A percentile compares a stretch with the other conserved stretches of the same genome.
These are phyloP conservation scores for Ameiurus melas DNA, from an alignment of 2,113 vertebrate genomes.

Conservation along the genomic window DNA sequence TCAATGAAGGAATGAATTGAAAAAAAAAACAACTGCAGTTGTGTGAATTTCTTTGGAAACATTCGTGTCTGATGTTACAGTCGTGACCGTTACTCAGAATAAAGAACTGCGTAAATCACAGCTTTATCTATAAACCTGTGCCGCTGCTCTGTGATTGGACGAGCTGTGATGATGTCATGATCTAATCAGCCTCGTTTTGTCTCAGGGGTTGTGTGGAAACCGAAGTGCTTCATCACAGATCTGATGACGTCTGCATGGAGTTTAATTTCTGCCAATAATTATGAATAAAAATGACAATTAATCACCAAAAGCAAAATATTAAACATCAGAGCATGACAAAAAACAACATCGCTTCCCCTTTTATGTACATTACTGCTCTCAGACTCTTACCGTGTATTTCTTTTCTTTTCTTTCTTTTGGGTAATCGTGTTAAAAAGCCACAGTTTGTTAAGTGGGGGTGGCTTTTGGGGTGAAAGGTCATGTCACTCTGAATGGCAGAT, in stretches of 20 bases:
- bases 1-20: neutral
- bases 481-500: neutral
- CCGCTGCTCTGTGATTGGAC: neutral
- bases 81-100: neutral
- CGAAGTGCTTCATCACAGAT: neutral
- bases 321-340: neutral
- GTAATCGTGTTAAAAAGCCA: neutral
- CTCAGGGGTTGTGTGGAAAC: neutral
- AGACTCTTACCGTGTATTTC: neutral
- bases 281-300: neutral
- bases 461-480: neutral
- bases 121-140: neutral
- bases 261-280: neutral
- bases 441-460: neutral
- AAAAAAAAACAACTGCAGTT: too few relatives aligned
- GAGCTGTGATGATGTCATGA: slow-evolving; percentile 1
- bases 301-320: neutral
- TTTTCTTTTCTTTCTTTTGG: neutral
- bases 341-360: neutral
- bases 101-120: neutral
- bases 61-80: neutral
- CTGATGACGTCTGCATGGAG: neutral
- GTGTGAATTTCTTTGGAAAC: neutral
- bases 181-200: neutral
- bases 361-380: neutral